phyloP scores from a whole-genome alignment of 92 coral and sea anemone species.

The Zoanthus gigantus region DNA sequence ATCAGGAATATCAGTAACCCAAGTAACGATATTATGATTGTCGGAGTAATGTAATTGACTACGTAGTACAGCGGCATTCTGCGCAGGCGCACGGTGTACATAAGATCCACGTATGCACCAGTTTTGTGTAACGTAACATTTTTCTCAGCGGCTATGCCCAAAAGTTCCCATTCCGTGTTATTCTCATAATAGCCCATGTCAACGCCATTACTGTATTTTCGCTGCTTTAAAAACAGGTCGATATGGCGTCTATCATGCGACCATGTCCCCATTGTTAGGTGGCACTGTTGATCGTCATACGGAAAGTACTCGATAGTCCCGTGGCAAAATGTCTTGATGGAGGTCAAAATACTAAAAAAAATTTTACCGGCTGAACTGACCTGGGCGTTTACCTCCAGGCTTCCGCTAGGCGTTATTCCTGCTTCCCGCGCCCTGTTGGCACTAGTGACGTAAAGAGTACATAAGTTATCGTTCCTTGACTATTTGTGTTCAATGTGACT shows the following conservation, averaged over 20 bases:
- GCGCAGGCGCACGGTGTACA: slow-evolving; percentile 64
- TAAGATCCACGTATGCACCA: slow-evolving; percentile 50
- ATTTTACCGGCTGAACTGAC: slow-evolving; percentile 59
- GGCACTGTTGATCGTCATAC: slow-evolving; percentile 84
- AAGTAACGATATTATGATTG: slow-evolving; percentile 75
- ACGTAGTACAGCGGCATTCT: slow-evolving; percentile 82
- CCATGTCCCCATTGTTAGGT: slow-evolving; percentile 81
- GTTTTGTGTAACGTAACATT: slow-evolving; percentile 14
- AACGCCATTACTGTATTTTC: slow-evolving; percentile 38
- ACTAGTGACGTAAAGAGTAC: slow-evolving; percentile 23
- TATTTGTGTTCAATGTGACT: background rate
- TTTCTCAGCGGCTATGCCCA: slow-evolving; percentile 52
- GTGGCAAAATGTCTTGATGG: slow-evolving; percentile 75
- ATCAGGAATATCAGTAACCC: slow-evolving; percentile 85
- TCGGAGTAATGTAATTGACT: slow-evolving; percentile 83
- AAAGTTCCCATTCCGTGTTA: slow-evolving; percentile 86
- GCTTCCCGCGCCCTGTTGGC: slow-evolving; percentile 72
- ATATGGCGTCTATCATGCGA: slow-evolving; percentile 67
- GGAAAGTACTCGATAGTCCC: slow-evolving; percentile 82
- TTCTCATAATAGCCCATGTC: slow-evolving; percentile 61
- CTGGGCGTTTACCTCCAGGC: slow-evolving; percentile 64
- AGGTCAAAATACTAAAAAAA: slow-evolving; percentile 72
- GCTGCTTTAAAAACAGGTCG: slow-evolving; percentile 41
- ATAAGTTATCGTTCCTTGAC: background rate
- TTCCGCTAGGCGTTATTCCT: slow-evolving; percentile 66